Conservation (phyloP, 2,797 vertebrate species). For the Rhabdophis nuchalis region DNA sequence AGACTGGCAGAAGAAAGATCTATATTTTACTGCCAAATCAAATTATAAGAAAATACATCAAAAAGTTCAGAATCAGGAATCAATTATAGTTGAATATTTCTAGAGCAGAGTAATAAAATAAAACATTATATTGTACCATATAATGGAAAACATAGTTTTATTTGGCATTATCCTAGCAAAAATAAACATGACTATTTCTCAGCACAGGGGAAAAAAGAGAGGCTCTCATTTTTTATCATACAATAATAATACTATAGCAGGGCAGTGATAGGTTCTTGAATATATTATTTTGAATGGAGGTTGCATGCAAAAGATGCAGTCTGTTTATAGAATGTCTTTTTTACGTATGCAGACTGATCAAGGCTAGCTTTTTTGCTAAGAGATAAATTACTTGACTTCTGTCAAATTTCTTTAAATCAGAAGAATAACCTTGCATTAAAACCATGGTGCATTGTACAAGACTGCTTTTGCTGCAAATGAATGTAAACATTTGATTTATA, state of each 20-base stretch:
- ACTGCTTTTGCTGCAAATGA: background rate
- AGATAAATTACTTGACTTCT: background rate
- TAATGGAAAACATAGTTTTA: background rate
- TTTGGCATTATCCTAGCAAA: background rate
- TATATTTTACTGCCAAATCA: background rate
- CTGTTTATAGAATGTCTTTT: background rate
- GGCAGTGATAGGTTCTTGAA: background rate
- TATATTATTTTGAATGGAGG: background rate
- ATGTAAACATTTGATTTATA: conserved; percentile 20
- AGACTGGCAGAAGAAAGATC: background rate
- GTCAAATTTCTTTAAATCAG: background rate
- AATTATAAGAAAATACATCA: background rate
- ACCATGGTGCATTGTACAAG: background rate
- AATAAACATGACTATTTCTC: background rate
- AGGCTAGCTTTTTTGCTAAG: background rate
- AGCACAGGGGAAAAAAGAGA: background rate
- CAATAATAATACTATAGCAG: background rate
- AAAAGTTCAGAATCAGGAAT: background rate
- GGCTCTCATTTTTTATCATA: background rate
- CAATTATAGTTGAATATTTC: background rate
- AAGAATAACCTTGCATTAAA: background rate
- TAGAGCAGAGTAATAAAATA: background rate
- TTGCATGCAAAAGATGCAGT: background rate
- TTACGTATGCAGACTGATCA: background rate
- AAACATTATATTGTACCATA: background rate